Percentiles rank a stretch among this genome's conserved stretches.
Evolutionary conservation across 2,113 vertebrate genomes (phyloP).

Genomic region (Hypomesus transpacificus): DNA sequence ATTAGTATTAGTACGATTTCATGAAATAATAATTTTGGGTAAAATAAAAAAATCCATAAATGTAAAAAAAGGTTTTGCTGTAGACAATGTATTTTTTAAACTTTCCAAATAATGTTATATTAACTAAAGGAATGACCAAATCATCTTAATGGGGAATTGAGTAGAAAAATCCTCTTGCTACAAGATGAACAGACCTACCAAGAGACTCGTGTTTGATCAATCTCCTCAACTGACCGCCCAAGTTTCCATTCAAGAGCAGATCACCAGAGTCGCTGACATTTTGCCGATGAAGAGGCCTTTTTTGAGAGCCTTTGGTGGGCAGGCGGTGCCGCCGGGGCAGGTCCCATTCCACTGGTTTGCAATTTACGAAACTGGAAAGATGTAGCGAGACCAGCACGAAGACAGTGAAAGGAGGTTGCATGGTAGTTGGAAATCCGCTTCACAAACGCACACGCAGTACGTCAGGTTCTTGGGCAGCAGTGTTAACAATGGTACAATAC

Average conservation of each 20-base stretch:
- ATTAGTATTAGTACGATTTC: no score
- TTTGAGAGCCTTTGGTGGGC: constrained; percentile 48
- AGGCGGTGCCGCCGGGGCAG: background rate
- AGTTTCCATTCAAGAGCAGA: constrained; percentile 68
- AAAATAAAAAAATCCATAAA: background rate
- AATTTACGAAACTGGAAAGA: constrained; percentile 49
- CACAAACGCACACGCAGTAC: background rate
- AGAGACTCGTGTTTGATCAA: constrained; percentile 69
- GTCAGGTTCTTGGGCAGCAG: background rate
- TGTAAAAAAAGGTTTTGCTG: background rate
- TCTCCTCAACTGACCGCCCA: constrained; percentile 59
- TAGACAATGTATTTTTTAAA: background rate
- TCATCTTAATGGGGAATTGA: background rate
- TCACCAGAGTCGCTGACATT: background rate
- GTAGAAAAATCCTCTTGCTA: no score
- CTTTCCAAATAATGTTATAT: background rate
- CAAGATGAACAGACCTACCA: constrained; percentile 72
- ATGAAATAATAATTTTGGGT: background rate
- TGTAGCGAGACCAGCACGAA: constrained; percentile 52
- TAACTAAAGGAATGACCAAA: background rate
- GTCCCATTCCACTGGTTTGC: constrained; percentile 31
- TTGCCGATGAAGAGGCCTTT: background rate
- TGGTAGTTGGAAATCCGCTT: constrained; percentile 42
- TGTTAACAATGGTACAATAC: constrained; percentile 3
- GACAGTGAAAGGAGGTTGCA: constrained; percentile 57